These are phyloP conservation scores for Anomalospiza imberbis DNA, from an alignment of 2,797 vertebrate species.

Conservation along the genomic window DNA sequence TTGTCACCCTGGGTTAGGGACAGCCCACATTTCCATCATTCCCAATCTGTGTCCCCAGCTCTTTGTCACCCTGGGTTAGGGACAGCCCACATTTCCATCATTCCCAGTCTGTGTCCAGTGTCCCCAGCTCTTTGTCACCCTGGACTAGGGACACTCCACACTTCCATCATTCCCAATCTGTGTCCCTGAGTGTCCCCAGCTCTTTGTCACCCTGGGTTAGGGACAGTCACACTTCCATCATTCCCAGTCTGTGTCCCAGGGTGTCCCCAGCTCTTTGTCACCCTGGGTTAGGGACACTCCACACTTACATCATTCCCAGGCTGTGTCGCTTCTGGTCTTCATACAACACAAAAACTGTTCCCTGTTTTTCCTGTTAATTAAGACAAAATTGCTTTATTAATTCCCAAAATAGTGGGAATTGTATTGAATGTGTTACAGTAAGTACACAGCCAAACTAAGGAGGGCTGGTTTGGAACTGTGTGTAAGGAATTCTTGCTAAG, in stretches of 20 bases:
- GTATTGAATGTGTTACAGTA: not conserved
- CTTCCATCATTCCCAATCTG: constrained; percentile 80
- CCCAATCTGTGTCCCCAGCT: constrained; percentile 63
- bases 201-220: not conserved
- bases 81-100: not conserved
- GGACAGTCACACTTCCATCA: not conserved
- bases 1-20: not conserved
- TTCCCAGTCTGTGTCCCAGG: not conserved
- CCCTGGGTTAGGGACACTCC: not conserved
- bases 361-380: constrained; percentile 80
- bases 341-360: constrained; percentile 82
- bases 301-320: constrained; percentile 26
- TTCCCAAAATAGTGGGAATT: not conserved
- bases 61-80: not conserved
- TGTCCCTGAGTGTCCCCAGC: no score
- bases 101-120: constrained; percentile 64
- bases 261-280: no score
- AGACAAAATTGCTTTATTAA: not conserved
- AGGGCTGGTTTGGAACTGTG: not conserved
- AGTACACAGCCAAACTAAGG: not conserved
- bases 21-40: constrained; percentile 75
- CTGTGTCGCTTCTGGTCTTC: constrained; percentile 77
- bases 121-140: no score
- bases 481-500: not conserved
- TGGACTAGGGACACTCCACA: no score